Evolutionary conservation across 2,113 vertebrate species (phyloP).

Genomic region (Perccottus glenii): DNA sequence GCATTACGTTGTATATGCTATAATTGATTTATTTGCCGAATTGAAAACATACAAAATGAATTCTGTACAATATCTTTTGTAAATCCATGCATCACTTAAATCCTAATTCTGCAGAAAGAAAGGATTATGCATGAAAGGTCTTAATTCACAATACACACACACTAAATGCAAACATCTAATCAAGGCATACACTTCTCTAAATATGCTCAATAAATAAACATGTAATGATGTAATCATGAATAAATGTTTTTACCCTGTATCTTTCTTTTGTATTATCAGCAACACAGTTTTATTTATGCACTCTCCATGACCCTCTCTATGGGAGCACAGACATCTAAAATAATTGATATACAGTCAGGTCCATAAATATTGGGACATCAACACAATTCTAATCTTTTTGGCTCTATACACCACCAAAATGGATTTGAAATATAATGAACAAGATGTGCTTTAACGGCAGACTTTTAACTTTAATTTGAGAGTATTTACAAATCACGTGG

Average conservation of each 20-base stretch:
- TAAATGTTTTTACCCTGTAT: background rate
- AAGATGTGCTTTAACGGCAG: too few relatives aligned
- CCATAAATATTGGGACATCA: slow-evolving; percentile 3
- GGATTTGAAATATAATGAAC: too few relatives aligned
- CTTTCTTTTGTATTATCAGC: background rate
- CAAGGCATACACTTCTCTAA: background rate
- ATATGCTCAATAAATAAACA: background rate
- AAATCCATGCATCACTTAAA: too few relatives aligned
- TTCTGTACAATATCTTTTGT: too few relatives aligned
- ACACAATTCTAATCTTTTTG: too few relatives aligned
- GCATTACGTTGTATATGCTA: too few relatives aligned
- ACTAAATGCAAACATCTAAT: background rate
- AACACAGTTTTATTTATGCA: background rate
- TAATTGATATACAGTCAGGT: slow-evolving; percentile 9
- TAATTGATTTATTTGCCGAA: too few relatives aligned
- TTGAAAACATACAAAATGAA: too few relatives aligned
- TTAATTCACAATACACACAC: background rate
- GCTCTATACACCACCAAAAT: too few relatives aligned
- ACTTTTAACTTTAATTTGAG: too few relatives aligned
- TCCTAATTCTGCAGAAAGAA: background rate
- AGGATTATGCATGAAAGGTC: background rate
- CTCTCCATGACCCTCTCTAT: background rate
- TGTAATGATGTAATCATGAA: background rate
- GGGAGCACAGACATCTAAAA: background rate
- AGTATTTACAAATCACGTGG: too few relatives aligned